Evolutionary conservation across 2,888 invertebrate species (phyloP), one percentile per base, ranked within the genome.

Genomic region (Busseola fusca): DNA sequence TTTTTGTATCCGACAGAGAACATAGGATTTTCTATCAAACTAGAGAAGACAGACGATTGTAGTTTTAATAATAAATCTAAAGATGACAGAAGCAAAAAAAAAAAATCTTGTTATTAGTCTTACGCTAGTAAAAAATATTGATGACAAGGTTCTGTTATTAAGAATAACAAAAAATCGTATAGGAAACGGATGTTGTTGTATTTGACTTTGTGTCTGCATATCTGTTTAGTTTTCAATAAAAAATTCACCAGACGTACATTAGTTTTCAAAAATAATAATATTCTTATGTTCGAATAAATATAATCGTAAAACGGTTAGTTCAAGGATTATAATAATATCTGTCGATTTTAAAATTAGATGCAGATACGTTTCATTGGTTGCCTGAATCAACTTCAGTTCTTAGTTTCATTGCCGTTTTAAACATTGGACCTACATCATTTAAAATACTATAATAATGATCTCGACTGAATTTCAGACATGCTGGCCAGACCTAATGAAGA

Each of bases 111-210:
- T 72, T 59, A 71, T 42, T 67, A 63, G 73, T 63, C 21, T n/a
- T n/a, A n/a, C 42, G 58, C 58, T 72, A 73, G 48, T 71, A 78
- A 78, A 81, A 84, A 79, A 84, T 74, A 81, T 78, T 78, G 66
- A 72, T 76, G 70, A 78, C 81, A 66, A 81, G 71, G 80, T 82
- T 87, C 80, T 89, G 86, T 87, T 90, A 87, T 90, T 87, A 83
- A 78, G 80, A 90, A 90, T 85, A 91, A 92, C 88, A 91, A 90
- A 85, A 83, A 89, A 42, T 87, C 86, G 87, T 81, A 87, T 89
- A 90, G 93, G 93, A 93, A 94, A 89, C 93, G 93, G 94, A 94
- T 94, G 93, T 92, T 91, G 86, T 89, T 88, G 80, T 84, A 90
- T 89, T 88, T 86, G 85, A 87, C 88, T 92, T 89, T 92, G 89